Evolutionary conservation across 2,113 vertebrate species (phyloP).

Genomic region (Loxodonta africana): DNA sequence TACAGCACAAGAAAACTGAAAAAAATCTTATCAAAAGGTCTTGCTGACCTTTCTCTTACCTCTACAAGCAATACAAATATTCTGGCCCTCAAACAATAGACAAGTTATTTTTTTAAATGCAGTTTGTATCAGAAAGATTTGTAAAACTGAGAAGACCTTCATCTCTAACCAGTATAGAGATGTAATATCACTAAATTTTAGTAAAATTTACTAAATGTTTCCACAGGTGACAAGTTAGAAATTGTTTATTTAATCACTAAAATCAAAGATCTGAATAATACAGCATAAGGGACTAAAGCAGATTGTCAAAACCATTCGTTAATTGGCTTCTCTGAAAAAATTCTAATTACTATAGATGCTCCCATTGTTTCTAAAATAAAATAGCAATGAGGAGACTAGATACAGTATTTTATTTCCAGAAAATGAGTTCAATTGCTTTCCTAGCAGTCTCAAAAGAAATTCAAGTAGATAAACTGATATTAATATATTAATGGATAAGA

Average conservation of each 20-base stretch:
- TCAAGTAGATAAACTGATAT: neutral
- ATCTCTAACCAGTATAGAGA: neutral
- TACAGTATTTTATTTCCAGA: neutral
- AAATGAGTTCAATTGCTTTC: neutral
- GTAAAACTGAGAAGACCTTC: neutral
- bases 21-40: neutral
- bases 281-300: constrained; percentile 30
- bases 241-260: neutral
- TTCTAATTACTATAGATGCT: neutral
- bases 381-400: neutral
- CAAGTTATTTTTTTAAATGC: neutral
- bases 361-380: constrained; percentile 2
- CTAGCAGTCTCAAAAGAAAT: constrained; percentile 27
- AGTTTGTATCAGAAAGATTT: constrained; percentile 21
- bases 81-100: neutral
- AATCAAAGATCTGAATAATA: constrained; percentile 30
- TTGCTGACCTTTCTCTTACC: neutral
- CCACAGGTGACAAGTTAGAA: neutral
- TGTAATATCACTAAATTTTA: neutral
- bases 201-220: neutral
- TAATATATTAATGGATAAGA: neutral
- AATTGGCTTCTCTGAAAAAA: neutral
- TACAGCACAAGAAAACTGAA: neutral
- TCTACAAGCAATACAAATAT: constrained; percentile 35
- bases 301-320: neutral